Evolutionary conservation across 2,113 vertebrate genomes (phyloP).

Genomic region (Nannospalax galili): DNA sequence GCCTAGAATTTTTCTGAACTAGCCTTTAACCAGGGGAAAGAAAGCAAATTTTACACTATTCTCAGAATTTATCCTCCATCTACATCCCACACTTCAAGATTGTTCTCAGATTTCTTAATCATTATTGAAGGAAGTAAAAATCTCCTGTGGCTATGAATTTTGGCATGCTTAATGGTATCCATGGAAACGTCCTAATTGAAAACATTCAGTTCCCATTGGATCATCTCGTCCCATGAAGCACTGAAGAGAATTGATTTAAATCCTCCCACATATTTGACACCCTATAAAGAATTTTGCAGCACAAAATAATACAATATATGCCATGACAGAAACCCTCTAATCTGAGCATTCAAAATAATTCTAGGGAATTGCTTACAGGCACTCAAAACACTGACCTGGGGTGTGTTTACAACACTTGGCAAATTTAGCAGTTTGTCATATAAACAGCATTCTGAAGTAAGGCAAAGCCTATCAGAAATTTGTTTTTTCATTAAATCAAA

Average conservation of each 20-base stretch:
- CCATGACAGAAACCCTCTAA: conserved; percentile 1
- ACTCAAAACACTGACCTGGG: conserved; percentile 39
- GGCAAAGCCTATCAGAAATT: conserved; percentile 36
- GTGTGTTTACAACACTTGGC: conserved; percentile 20
- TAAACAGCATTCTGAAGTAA: conserved; percentile 28
- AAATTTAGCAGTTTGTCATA: conserved; percentile 44
- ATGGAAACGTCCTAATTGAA: conserved; percentile 77
- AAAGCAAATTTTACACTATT: conserved; percentile 62
- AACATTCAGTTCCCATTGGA: conserved; percentile 75
- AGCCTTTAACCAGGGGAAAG: conserved; percentile 57
- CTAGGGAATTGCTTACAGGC: conserved; percentile 4
- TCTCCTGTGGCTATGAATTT: conserved; percentile 75
- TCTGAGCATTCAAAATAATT: conserved; percentile 58
- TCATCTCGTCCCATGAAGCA: conserved; percentile 65
- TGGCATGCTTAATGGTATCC: conserved; percentile 74
- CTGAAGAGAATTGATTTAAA: conserved; percentile 65
- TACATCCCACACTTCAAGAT: conserved; percentile 57
- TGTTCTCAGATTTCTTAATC: conserved; percentile 78
- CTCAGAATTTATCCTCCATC: conserved; percentile 47
- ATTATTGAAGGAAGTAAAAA: conserved; percentile 75
- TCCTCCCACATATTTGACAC: conserved; percentile 68
- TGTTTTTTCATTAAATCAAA: conserved; percentile 39
- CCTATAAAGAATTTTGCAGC: conserved; percentile 58
- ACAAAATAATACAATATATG: conserved; percentile 26
- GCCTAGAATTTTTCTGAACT: conserved; percentile 65